Conservation (phyloP, 30 jellyfish, hydroid and myxozoan genomes). For the Sanderia malayensis region DNA sequence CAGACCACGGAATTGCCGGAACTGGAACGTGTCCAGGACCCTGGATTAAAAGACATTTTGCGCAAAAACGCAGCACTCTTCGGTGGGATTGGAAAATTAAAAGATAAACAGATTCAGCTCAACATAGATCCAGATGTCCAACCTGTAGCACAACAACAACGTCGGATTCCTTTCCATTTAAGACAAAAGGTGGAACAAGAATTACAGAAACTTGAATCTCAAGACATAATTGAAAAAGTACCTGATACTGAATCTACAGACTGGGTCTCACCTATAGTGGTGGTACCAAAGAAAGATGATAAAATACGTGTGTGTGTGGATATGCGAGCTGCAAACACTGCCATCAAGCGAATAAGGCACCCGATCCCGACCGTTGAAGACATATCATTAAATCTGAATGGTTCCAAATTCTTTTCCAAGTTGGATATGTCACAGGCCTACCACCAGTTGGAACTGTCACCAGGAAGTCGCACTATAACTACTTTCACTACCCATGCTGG, state of each 20-base stretch:
- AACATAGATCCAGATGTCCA: neutral
- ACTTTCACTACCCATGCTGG: neutral
- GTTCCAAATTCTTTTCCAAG: neutral
- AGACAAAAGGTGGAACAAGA: neutral
- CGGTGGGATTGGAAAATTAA: neutral
- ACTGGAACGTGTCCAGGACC: too few species aligned
- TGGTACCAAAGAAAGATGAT: neutral
- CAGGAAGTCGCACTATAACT: neutral
- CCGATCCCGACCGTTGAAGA: neutral
- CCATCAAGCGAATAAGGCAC: neutral
- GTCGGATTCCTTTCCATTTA: neutral
- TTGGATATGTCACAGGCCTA: neutral
- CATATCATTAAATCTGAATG: neutral
- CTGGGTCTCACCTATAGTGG: neutral
- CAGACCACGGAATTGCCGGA: too few species aligned
- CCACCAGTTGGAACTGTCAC: neutral
- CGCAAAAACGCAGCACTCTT: neutral
- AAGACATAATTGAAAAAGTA: neutral
- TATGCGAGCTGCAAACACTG: neutral
- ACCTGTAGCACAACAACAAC: neutral
- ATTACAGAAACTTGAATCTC: neutral
- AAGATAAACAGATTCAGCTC: neutral
- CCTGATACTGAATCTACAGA: neutral
- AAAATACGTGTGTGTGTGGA: neutral
- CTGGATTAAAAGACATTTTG: too few species aligned